phyloP scores from a whole-genome alignment of 2,113 vertebrate species.

The Oenanthe melanoleuca region DNA sequence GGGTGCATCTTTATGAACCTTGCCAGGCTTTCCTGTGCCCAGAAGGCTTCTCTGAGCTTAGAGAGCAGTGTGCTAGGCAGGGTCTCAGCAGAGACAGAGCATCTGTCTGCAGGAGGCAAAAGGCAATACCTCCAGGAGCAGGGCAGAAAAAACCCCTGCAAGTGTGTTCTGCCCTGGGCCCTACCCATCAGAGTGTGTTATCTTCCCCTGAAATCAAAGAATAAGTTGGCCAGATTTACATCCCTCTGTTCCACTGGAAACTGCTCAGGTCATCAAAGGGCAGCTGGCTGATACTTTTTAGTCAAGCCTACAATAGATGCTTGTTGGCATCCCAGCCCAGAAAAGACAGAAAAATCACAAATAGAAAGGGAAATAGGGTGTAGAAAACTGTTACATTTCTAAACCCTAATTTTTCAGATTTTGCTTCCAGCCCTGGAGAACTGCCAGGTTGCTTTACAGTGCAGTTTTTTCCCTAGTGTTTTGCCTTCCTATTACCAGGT shows the following conservation, averaged over 20 bases:
- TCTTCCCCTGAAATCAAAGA: neutral
- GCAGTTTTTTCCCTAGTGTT: neutral
- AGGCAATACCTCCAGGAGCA: neutral
- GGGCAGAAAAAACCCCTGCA: neutral
- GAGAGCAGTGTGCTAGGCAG: neutral
- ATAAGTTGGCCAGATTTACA: neutral
- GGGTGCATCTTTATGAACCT: neutral
- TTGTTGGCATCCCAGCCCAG: neutral
- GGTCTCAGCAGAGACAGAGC: neutral
- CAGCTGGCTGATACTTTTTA: neutral
- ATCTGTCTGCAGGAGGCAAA: neutral
- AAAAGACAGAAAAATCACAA: neutral
- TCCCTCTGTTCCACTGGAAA: neutral
- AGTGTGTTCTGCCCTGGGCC: neutral
- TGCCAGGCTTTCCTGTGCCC: neutral
- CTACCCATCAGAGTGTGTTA: neutral
- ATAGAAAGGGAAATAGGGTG: neutral
- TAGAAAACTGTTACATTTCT: neutral
- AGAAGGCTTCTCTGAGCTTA: neutral
- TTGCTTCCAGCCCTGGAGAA: neutral
- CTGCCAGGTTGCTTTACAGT: neutral
- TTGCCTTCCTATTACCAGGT: neutral
- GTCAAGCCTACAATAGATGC: neutral
- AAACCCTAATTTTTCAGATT: neutral
- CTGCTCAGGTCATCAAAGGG: neutral